Evolutionary conservation across 2,113 vertebrate genomes (phyloP).

Genomic region (Morone saxatilis): DNA sequence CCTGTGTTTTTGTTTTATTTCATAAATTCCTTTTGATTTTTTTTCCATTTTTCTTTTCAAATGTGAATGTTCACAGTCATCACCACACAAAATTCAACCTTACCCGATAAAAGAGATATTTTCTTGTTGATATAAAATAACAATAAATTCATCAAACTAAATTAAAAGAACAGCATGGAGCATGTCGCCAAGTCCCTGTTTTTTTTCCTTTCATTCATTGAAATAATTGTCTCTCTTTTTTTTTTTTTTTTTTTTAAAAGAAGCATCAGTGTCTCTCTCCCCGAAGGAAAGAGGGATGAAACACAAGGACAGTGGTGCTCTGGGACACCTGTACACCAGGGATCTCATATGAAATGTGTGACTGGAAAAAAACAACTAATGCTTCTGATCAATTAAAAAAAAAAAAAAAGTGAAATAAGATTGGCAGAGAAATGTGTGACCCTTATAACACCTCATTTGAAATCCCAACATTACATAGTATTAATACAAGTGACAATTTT

Average conservation of each 20-base stretch:
- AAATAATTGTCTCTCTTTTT: slow-evolving; percentile 65
- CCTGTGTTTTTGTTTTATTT: slow-evolving; percentile 81
- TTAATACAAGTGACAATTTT: slow-evolving; percentile 66
- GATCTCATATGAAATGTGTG: slow-evolving; percentile 58
- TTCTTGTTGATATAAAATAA: slow-evolving; percentile 84
- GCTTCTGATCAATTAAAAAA: slow-evolving; percentile 46
- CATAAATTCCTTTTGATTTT: slow-evolving; percentile 81
- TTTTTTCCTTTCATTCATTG: slow-evolving; percentile 62
- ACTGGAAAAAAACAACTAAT: slow-evolving; percentile 54
- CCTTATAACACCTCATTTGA: slow-evolving; percentile 70
- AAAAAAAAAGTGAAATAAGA: slow-evolving; percentile 48
- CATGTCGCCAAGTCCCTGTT: slow-evolving; percentile 74
- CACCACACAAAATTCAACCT: slow-evolving; percentile 82
- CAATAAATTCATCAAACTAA: slow-evolving; percentile 81
- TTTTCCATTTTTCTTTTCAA: slow-evolving; percentile 80
- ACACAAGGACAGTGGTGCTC: slow-evolving; percentile 62
- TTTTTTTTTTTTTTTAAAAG: slow-evolving; percentile 40
- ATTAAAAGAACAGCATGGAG: slow-evolving; percentile 84
- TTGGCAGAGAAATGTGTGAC: slow-evolving; percentile 74
- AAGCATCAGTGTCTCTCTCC: slow-evolving; percentile 61
- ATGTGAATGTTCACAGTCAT: slow-evolving; percentile 85
- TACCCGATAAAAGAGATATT: slow-evolving; percentile 79
- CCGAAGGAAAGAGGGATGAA: slow-evolving; percentile 47
- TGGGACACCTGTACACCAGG: slow-evolving; percentile 56
- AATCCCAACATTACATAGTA: slow-evolving; percentile 64